Evolutionary conservation across 2,797 vertebrate species (phyloP).

Genomic region (Typhlichthys subterraneus): DNA sequence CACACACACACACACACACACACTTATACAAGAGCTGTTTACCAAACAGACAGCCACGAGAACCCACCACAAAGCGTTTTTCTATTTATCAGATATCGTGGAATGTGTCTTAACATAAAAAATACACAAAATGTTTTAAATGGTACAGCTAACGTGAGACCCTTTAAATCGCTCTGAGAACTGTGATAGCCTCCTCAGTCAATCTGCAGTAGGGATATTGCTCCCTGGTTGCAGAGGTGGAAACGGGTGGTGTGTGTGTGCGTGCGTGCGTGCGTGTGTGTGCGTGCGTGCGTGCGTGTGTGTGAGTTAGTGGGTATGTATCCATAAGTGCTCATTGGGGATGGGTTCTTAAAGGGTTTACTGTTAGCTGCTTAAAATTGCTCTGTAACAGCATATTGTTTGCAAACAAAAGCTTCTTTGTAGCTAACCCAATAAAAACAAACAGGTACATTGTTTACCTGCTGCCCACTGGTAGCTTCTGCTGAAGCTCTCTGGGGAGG

Average conservation of each 20-base stretch:
- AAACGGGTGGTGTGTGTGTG: constrained; percentile 18
- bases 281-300: constrained; percentile 1
- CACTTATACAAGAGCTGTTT: constrained; percentile 12
- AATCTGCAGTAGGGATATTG: constrained; percentile 29
- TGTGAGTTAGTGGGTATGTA: background rate
- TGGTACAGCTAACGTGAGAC: constrained; percentile 18
- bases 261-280: constrained; percentile 9
- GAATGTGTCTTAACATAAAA: constrained; percentile 2
- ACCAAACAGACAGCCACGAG: constrained; percentile 7
- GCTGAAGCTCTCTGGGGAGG: constrained; percentile 22
- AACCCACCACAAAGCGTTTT: background rate
- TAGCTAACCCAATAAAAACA: constrained; percentile 22
- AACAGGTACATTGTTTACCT: constrained; percentile 24
- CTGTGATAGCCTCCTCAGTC: constrained; percentile 34
- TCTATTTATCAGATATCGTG: constrained; percentile 6
- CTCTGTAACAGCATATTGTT: constrained; percentile 70
- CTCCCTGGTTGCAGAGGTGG: constrained; percentile 45
- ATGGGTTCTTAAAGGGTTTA: constrained; percentile 78
- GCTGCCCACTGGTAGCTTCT: constrained; percentile 22
- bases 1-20: too few species aligned
- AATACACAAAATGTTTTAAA: constrained; percentile 10
- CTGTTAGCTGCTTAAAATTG: constrained; percentile 84
- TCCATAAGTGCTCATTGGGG: constrained; percentile 23
- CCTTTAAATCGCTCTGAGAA: constrained; percentile 26
- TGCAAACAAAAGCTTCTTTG: constrained; percentile 48